These are phyloP conservation scores for Festucalex cinctus DNA, from an alignment of 2,113 vertebrate genomes.

Conservation along the genomic window DNA sequence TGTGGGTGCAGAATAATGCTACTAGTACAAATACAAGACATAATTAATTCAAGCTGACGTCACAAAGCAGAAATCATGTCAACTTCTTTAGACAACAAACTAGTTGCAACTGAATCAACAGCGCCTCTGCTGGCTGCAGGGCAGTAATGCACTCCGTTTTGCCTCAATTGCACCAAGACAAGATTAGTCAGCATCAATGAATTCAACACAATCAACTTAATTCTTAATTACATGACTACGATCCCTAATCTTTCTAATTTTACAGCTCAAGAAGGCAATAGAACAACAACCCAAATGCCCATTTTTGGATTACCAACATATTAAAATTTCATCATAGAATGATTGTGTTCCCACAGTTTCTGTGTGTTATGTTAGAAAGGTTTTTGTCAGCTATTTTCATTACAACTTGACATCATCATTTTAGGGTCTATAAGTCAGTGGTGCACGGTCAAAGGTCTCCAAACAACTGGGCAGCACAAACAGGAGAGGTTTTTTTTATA, in stretches of 20 bases:
- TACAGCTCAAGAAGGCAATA: not conserved
- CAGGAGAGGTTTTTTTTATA: constrained; percentile 10
- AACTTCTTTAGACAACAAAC: too few species aligned
- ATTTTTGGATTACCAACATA: not conserved
- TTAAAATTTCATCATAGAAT: not conserved
- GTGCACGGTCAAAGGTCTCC: constrained; percentile 22
- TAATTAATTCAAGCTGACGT: too few species aligned
- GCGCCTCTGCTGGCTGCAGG: too few species aligned
- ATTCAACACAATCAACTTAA: not conserved
- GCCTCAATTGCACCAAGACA: not conserved
- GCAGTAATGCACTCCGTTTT: not conserved
- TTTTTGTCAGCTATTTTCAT: not conserved
- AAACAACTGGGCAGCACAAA: constrained; percentile 16
- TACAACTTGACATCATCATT: not conserved
- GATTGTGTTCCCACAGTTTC: not conserved
- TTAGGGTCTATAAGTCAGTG: constrained; percentile 4
- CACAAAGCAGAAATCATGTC: too few species aligned
- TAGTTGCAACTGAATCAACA: too few species aligned
- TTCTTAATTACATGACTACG: not conserved
- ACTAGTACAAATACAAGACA: too few species aligned
- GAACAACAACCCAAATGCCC: not conserved
- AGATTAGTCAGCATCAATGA: not conserved
- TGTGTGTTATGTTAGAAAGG: not conserved
- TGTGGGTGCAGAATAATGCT: too few species aligned
- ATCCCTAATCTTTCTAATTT: not conserved